Evolutionary conservation across 2,888 invertebrate genomes (phyloP).

Genomic region (Teinopalpus imperialis): DNA sequence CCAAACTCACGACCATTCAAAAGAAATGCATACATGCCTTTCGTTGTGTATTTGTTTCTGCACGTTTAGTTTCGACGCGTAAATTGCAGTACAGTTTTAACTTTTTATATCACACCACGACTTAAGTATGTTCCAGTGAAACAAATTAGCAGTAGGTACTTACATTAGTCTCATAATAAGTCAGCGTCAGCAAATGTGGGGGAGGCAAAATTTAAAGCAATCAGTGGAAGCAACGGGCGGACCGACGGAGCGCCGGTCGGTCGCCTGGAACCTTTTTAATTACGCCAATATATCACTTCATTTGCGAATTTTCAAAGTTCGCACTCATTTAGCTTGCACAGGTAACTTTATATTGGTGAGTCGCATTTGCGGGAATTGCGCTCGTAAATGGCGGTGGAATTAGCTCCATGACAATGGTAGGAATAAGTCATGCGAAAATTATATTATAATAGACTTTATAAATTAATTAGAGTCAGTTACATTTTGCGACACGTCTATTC

Average conservation of each 20-base stretch:
- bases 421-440: constrained; percentile 12
- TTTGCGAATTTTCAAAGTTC: constrained; percentile 41
- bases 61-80: too few relatives aligned
- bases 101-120: too few relatives aligned
- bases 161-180: constrained; percentile 45
- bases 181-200: constrained; percentile 38
- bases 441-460: constrained; percentile 4
- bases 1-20: too few relatives aligned
- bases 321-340: constrained; percentile 23
- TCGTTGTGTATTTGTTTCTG: too few relatives aligned
- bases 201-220: constrained; percentile 47
- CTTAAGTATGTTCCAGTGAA: too few relatives aligned
- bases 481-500: too few relatives aligned
- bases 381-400: constrained; percentile 5
- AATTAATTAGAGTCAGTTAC: too few relatives aligned
- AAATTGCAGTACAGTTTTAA: too few relatives aligned
- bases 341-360: constrained; percentile 18
- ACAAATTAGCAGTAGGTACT: constrained; percentile 37
- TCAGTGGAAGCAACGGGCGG: constrained; percentile 40
- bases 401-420: constrained; percentile 5
- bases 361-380: constrained; percentile 14
- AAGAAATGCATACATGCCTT: too few relatives aligned
- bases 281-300: constrained; percentile 62
- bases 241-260: constrained; percentile 28
- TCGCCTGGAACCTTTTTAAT: constrained; percentile 62